Percentiles rank a stretch among this genome's conserved stretches.
Evolutionary conservation across 2,797 vertebrate genomes (phyloP).

Genomic region (Varecia variegata): DNA sequence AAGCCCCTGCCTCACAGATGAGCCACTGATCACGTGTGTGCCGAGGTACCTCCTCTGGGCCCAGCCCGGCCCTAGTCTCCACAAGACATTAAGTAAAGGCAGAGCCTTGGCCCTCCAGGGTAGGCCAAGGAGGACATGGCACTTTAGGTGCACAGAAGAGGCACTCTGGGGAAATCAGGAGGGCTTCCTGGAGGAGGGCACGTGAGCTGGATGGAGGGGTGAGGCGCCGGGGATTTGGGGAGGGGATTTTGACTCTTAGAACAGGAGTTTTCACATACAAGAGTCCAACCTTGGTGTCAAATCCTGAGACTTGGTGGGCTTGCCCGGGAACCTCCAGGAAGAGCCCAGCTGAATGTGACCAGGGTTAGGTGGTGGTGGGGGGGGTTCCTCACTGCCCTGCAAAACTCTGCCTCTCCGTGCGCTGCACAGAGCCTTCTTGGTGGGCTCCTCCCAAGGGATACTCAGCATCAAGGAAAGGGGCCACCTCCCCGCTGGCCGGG

Average conservation of each 20-base stretch:
- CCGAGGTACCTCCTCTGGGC: no score
- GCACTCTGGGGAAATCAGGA: not conserved
- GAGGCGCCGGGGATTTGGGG: not conserved
- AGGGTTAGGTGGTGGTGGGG: not conserved
- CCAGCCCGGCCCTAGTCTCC: rapidly evolving
- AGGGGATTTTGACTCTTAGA: not conserved
- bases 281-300: not conserved
- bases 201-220: not conserved
- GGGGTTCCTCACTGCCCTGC: no score
- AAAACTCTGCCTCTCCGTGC: not conserved
- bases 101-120: rapidly evolving
- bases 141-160: not conserved
- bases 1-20: rapidly evolving
- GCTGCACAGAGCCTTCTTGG: no score
- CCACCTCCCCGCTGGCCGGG: no score
- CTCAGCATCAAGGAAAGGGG: not conserved
- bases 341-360: not conserved
- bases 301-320: not conserved
- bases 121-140: not conserved
- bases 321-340: no score
- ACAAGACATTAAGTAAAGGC: rapidly evolving
- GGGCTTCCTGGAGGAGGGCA: not conserved
- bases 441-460: not conserved
- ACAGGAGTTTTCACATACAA: not conserved
- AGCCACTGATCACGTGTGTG: rapidly evolving